Base-by-base conservation (phyloP, 2,888 invertebrate genomes). In the Tricholauxania praeusta region DNA sequence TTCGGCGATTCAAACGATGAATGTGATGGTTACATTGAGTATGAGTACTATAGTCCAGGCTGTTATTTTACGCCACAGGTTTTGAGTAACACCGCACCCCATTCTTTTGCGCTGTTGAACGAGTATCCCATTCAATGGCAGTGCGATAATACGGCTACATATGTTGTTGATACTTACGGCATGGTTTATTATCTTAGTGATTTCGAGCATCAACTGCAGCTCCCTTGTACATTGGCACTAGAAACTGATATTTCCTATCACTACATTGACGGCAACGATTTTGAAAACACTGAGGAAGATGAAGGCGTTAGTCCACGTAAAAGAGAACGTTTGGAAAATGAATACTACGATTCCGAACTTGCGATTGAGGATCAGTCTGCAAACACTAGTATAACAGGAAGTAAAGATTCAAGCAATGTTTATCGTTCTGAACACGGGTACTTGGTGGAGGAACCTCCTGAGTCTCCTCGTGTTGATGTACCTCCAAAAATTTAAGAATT, bases 391-490 rank as follows among this genome's bases (percentile, higher is more conserved):
- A 39, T 22, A 49, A 5, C 22, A 55, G 0, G 19, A 52, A 22
- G 7, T 12, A 5, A 49, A 12, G 19, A 17, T 7, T 57, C 19
- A 17, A 49, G 49, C 2, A 72, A 75, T 71, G 71, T 80, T 15
- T 83, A 84, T 74, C 77, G 79, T 52, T 63, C 82, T n/a, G 77
- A 79, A 48, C 75, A 81, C 47, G 82, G 80, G 5, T 86, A 86
- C 67, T 70, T 80, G 49, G 85, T 85, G 0, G 85, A 86, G 75
- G 85, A 86, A 67, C 85, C 86, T 8, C 39, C 39, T 10, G 39
- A 39, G 39, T 39, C 39, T 39, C 10, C 10, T 39, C 6, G 10
- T 39, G 8, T 10, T 39, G 39, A 39, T 39, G 10, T 10, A 39
- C 7, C 7, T 39, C 39, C 39, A 8, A 39, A 7, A 10, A 10